phyloP scores from a whole-genome alignment of 2,113 vertebrate species.

The Pluvialis apricaria region DNA sequence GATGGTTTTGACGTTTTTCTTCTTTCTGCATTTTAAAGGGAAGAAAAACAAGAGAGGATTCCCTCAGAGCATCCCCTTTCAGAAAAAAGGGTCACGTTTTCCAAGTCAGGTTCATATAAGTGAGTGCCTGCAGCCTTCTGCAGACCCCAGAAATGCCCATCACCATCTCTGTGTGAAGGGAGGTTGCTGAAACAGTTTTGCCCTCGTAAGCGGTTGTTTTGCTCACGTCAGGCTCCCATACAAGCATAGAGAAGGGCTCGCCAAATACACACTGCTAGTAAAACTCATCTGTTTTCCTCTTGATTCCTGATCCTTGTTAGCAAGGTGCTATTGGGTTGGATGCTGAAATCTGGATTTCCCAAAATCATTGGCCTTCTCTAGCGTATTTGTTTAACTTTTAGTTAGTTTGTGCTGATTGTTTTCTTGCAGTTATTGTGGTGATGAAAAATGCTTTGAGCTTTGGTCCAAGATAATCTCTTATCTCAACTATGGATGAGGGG shows the following conservation, averaged over 20 bases:
- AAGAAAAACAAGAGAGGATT: not conserved
- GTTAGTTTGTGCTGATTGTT: not conserved
- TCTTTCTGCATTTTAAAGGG: not conserved
- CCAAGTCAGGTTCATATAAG: not conserved
- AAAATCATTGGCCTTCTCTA: not conserved
- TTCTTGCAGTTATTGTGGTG: not conserved
- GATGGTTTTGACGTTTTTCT: not conserved
- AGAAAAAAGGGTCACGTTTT: not conserved
- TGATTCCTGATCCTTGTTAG: not conserved
- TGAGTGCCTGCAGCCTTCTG: accelerated
- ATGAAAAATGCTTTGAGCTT: not conserved
- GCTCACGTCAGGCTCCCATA: not conserved
- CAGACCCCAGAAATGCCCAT: not conserved
- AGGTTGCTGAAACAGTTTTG: not conserved
- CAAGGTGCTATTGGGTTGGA: not conserved
- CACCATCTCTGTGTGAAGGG: not conserved
- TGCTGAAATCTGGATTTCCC: not conserved
- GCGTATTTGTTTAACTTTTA: not conserved
- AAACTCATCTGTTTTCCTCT: not conserved
- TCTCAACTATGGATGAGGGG: not conserved
- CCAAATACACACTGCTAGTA: not conserved
- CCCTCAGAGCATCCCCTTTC: not conserved
- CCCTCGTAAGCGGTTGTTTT: not conserved
- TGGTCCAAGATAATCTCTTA: not conserved
- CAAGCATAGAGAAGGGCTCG: accelerated